Evolutionary conservation across 2,888 invertebrate genomes (phyloP).

Genomic region (Erpobdella octoculata): DNA sequence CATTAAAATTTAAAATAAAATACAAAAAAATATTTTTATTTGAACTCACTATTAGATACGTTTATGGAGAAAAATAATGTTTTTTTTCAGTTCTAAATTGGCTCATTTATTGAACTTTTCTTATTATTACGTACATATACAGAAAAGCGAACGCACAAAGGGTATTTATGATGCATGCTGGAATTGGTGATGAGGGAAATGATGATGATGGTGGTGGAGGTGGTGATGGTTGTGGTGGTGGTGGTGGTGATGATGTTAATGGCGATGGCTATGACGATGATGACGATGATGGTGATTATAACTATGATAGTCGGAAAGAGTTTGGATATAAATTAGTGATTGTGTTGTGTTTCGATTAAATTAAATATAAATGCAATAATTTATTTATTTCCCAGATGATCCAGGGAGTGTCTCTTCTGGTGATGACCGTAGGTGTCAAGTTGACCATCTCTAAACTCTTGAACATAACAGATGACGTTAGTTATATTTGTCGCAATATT

Average conservation of each 20-base stretch:
- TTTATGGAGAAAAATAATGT: too few species aligned
- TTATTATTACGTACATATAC: too few species aligned
- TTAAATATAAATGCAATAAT: background rate
- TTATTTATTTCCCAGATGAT: slow-evolving; percentile 40
- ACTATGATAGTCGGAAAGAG: background rate
- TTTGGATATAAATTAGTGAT: background rate
- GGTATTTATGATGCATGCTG: too few species aligned
- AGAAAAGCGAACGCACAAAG: too few species aligned
- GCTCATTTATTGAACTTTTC: too few species aligned
- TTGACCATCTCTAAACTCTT: slow-evolving; percentile 46
- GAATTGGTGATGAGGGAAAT: too few species aligned
- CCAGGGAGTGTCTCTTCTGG: slow-evolving; percentile 44
- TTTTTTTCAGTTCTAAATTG: too few species aligned
- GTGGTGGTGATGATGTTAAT: background rate
- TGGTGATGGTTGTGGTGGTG: background rate
- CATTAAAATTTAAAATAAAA: too few species aligned
- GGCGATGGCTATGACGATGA: too few species aligned
- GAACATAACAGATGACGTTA: slow-evolving; percentile 52
- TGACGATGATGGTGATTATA: too few species aligned
- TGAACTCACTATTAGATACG: too few species aligned
- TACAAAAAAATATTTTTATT: too few species aligned
- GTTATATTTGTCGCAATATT: slow-evolving; percentile 34
- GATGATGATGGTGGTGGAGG: background rate
- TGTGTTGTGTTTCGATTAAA: background rate
- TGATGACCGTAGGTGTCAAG: slow-evolving; percentile 50